Evolutionary conservation across 1,140 invertebrate genomes (phyloP).

Genomic region (Drosophila setifemur): DNA sequence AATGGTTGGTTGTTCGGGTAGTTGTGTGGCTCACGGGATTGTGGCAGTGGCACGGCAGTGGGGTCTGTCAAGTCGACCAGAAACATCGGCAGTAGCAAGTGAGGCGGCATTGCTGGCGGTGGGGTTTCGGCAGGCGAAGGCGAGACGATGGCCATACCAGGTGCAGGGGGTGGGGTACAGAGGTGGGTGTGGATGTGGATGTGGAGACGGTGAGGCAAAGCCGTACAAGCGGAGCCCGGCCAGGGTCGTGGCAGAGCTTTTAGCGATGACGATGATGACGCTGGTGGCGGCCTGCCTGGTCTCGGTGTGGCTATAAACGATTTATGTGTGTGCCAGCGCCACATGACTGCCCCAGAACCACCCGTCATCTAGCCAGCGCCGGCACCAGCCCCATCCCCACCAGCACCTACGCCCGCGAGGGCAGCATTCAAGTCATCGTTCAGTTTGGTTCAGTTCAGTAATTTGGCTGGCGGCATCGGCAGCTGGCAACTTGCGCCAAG

Average conservation of each 20-base stretch:
- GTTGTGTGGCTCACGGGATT: neutral
- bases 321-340: slow-evolving; percentile 75
- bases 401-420: slow-evolving; percentile 16
- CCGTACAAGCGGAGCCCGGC: slow-evolving; percentile 21
- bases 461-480: slow-evolving; percentile 74
- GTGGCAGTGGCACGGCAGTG: slow-evolving; percentile 33
- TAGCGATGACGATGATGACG: slow-evolving; percentile 60
- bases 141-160: no score
- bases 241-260: slow-evolving; percentile 46
- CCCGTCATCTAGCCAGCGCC: neutral
- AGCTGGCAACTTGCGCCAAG: slow-evolving; percentile 55
- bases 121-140: slow-evolving; percentile 3
- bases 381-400: neutral
- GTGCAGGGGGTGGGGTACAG: no score
- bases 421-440: slow-evolving; percentile 75
- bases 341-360: slow-evolving; percentile 50
- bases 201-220: slow-evolving; percentile 12
- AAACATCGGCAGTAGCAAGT: slow-evolving; percentile 57
- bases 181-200: neutral
- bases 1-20: slow-evolving; percentile 1
- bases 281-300: slow-evolving; percentile 43
- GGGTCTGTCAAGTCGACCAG: slow-evolving; percentile 68
- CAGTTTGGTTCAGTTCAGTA: slow-evolving; percentile 79
- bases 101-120: slow-evolving; percentile 27
- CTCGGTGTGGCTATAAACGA: slow-evolving; percentile 76